Conservation (phyloP, 2,888 invertebrate genomes). For the Nowickia ferox region DNA sequence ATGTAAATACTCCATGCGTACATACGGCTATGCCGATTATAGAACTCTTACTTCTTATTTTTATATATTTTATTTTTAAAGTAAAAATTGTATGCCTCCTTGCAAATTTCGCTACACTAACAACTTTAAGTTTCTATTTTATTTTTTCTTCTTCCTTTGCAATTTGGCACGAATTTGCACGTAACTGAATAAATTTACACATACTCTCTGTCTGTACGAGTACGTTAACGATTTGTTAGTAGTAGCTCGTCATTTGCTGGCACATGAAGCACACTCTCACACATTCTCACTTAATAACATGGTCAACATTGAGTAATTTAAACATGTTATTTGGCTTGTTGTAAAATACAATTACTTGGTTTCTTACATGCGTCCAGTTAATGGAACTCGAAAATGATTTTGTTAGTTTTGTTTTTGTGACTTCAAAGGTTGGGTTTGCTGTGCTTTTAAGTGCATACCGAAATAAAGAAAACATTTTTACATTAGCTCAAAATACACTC, state of each 20-base stretch:
- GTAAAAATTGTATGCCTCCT: not conserved
- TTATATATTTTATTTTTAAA: not conserved
- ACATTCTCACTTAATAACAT: conserved; percentile 8
- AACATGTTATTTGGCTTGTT: conserved; percentile 58
- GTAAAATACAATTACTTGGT: conserved; percentile 67
- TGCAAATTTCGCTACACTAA: not conserved
- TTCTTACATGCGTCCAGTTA: conserved; percentile 61
- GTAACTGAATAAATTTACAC: conserved; percentile 45
- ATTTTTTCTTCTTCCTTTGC: not conserved
- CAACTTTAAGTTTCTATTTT: conserved; percentile 6
- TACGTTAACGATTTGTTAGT: conserved; percentile 36
- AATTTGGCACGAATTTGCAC: conserved; percentile 62
- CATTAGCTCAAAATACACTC: conserved; percentile 30
- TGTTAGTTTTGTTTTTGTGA: conserved; percentile 18
- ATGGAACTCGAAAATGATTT: conserved; percentile 59
- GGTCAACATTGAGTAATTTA: conserved; percentile 42
- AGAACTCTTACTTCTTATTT: not conserved
- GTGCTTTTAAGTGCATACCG: conserved; percentile 28
- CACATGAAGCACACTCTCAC: not conserved
- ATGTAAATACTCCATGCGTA: too few relatives aligned
- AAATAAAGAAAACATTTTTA: conserved; percentile 45
- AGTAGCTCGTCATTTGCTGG: conserved; percentile 22
- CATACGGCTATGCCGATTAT: too few relatives aligned
- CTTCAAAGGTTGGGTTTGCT: conserved; percentile 16
- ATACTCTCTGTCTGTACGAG: conserved; percentile 27